Percentiles rank a stretch among this genome's conserved stretches.
Conservation (phyloP, 2,797 vertebrate genomes). For the Lacerta viridis region DNA sequence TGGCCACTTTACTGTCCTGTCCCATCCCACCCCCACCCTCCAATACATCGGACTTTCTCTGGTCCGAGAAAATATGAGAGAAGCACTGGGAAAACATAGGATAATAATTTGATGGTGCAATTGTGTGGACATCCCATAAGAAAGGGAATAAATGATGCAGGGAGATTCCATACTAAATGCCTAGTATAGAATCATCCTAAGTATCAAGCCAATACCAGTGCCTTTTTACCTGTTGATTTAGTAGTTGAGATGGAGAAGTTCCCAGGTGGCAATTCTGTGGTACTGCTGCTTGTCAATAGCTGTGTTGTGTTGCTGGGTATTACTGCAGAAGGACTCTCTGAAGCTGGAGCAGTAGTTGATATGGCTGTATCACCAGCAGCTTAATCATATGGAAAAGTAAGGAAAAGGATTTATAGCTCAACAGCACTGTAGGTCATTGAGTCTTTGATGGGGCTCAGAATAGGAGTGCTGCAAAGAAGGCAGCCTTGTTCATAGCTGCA, state of each 20-base stretch:
- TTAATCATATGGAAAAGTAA: slow-evolving; percentile 5
- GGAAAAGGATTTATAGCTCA: neutral
- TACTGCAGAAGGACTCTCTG: neutral
- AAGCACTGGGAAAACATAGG: neutral
- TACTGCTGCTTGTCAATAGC: neutral
- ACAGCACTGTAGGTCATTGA: neutral
- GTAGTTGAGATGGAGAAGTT: neutral
- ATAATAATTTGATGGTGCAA: neutral
- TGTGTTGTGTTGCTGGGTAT: neutral
- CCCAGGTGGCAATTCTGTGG: neutral
- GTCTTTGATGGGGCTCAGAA: neutral
- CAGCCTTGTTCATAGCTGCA: neutral
- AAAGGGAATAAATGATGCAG: neutral
- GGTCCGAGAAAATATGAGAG: neutral
- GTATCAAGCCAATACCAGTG: neutral
- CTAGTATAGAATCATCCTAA: neutral
- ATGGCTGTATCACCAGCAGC: neutral
- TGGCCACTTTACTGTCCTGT: too few relatives aligned
- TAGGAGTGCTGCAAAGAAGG: neutral
- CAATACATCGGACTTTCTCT: neutral
- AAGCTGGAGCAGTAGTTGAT: neutral
- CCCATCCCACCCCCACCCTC: neutral
- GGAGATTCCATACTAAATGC: neutral
- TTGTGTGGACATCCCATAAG: neutral
- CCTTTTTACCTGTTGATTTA: neutral